phyloP scores from a whole-genome alignment of 1,140 invertebrate genomes.

The Frieseomelitta varia region DNA sequence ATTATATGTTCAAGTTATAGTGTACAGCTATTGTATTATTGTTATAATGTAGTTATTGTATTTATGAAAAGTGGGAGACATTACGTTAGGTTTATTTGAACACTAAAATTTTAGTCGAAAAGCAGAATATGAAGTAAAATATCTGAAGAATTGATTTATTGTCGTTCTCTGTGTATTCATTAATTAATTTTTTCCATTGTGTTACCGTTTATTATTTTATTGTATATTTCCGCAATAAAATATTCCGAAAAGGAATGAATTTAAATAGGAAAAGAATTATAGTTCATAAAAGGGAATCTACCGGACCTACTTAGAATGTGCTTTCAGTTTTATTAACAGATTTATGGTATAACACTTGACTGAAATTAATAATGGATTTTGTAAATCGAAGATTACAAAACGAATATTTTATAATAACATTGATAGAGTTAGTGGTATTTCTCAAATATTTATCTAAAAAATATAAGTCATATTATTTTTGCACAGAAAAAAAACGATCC shows the following conservation, averaged over 20 bases:
- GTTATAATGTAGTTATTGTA: too few relatives aligned
- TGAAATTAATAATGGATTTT: background rate
- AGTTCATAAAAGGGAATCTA: background rate
- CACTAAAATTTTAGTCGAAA: constrained; percentile 22
- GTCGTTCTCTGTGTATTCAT: constrained; percentile 19
- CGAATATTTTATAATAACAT: background rate
- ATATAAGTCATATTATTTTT: background rate
- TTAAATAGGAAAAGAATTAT: too few relatives aligned
- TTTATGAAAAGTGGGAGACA: too few relatives aligned
- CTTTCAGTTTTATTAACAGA: background rate
- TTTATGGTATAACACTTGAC: background rate
- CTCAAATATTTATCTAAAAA: background rate
- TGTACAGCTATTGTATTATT: too few relatives aligned
- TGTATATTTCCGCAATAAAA: background rate
- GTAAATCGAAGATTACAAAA: background rate
- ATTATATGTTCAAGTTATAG: constrained; percentile 40
- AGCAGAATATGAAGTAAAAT: constrained; percentile 1
- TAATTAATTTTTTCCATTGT: too few relatives aligned
- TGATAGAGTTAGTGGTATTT: background rate
- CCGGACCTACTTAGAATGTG: background rate
- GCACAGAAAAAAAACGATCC: background rate
- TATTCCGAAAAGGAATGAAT: background rate
- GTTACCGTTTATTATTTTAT: too few relatives aligned
- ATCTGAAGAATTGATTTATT: constrained; percentile 21
- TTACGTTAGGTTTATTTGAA: constrained; percentile 48